Conservation (phyloP, 2,113 vertebrate species). For the Crotalus viridis region DNA sequence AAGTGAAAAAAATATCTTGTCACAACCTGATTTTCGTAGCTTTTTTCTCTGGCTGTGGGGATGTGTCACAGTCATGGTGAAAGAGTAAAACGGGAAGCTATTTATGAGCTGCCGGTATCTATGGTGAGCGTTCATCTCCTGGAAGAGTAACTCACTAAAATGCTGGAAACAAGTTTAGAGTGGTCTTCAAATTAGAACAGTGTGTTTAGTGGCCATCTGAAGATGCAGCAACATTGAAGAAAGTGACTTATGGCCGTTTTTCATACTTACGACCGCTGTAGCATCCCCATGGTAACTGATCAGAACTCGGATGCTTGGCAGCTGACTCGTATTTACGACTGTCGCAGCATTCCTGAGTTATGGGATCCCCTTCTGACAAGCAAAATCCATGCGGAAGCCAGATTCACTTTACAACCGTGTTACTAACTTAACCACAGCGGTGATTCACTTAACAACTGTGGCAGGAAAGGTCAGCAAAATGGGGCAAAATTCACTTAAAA, state of each 20-base stretch:
- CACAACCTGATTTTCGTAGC: not conserved
- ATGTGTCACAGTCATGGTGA: not conserved
- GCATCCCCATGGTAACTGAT: not conserved
- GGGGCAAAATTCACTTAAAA: not conserved
- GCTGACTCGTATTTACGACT: too few relatives aligned
- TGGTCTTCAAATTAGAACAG: not conserved
- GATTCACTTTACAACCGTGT: too few relatives aligned
- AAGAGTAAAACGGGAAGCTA: not conserved
- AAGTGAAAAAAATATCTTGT: fast-evolving
- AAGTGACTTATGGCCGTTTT: not conserved
- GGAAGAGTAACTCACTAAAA: not conserved
- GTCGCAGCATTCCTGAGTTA: too few relatives aligned
- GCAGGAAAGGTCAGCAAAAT: not conserved
- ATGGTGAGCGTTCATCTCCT: not conserved
- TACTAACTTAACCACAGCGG: not conserved
- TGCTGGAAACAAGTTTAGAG: not conserved
- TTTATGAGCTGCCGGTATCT: too few relatives aligned
- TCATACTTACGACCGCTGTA: not conserved
- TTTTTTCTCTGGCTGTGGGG: not conserved
- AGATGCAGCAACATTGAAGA: not conserved
- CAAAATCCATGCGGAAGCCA: too few relatives aligned
- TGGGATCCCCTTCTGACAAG: too few relatives aligned
- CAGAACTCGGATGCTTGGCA: not conserved
- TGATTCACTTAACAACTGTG: not conserved
- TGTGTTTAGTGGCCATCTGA: not conserved